Conservation (phyloP, 2,797 vertebrate species). For the Rhinogobio ventralis region DNA sequence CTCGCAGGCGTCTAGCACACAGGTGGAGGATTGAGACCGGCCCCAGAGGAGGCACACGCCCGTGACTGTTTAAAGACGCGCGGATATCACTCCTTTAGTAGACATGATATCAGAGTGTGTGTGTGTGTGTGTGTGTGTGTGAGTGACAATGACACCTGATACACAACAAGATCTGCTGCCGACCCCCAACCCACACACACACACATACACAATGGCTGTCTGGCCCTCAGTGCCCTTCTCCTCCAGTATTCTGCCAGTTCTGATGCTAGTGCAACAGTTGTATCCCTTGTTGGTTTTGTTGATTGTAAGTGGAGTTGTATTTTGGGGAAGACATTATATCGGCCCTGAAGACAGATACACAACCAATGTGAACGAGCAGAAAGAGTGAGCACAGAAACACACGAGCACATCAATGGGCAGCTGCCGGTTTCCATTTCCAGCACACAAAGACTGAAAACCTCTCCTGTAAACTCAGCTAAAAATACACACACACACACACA, state of each 20-base stretch:
- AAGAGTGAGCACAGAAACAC: background rate
- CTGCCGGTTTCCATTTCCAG: slow-evolving; percentile 39
- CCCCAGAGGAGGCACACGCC: slow-evolving; percentile 33
- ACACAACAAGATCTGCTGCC: slow-evolving; percentile 72
- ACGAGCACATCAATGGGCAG: slow-evolving; percentile 1
- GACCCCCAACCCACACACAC: slow-evolving; percentile 39
- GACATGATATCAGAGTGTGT: slow-evolving; percentile 19
- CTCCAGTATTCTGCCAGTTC: background rate
- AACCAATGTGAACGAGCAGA: background rate
- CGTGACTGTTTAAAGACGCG: background rate
- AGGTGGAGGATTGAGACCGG: slow-evolving; percentile 51
- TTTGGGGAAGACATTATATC: background rate
- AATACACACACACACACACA: slow-evolving; percentile 3
- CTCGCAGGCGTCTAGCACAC: slow-evolving; percentile 41
- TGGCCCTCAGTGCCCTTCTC: slow-evolving; percentile 53
- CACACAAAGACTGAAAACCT: slow-evolving; percentile 4
- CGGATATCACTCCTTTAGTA: slow-evolving; percentile 7
- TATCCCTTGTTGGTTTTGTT: background rate
- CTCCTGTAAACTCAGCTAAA: slow-evolving; percentile 23
- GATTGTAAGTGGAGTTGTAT: background rate
- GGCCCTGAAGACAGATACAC: background rate
- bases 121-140: slow-evolving; percentile 15
- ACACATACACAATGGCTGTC: background rate
- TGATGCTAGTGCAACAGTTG: background rate
- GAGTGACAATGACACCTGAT: slow-evolving; percentile 77